Evolutionary conservation across 2,113 vertebrate genomes (phyloP), one percentile per base, ranked within the genome.

Genomic region (Dunckerocampus dactyliophorus): DNA sequence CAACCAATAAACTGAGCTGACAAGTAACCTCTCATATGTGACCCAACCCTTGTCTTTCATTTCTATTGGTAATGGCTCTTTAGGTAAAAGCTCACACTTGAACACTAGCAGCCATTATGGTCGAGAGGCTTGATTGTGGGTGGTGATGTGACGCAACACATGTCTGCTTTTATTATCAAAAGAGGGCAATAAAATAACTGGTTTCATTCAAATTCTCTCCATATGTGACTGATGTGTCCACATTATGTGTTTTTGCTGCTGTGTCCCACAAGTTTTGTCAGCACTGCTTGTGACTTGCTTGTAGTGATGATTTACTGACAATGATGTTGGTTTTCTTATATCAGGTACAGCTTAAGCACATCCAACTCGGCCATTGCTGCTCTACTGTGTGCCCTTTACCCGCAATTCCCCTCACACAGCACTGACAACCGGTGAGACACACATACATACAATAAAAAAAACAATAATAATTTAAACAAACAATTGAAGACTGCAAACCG

Each of bases 351-450:
- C 1, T 79, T 99, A 69, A 95, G 95, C 85, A 99, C 95, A 2
- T 95, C 96, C 1, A 95, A 97, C 80, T 96, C 95, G 3, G 96
- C 96, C 43, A 97, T 98, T 6, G 97, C 97, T 14, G 95, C 96
- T 48, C 92, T 98, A 5, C 93, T 98, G 14, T 99, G 95, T 62
- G 95, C 95, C 20, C 90, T 99, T 17, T 99, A 99, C 76, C 95
- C 96, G 2, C 96, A 98, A 69, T 99, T 98, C 70, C 97, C 97
- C 0, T 93, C 95, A 61, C 95, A 98, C 82, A 98, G 97, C 76
- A 98, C 96, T 0, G 97, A 98, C 80, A 99, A 98, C 82, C 89
- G 95, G 97, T 98, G 88, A 85, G 87, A 24, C 45, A 34, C 49
- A 15, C 7, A 21, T 11, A 56, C 12, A 43, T 2, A 43, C 39